These are phyloP conservation scores for Setophaga petechia DNA, from an alignment of 2,113 vertebrate species.

Conservation along the genomic window DNA sequence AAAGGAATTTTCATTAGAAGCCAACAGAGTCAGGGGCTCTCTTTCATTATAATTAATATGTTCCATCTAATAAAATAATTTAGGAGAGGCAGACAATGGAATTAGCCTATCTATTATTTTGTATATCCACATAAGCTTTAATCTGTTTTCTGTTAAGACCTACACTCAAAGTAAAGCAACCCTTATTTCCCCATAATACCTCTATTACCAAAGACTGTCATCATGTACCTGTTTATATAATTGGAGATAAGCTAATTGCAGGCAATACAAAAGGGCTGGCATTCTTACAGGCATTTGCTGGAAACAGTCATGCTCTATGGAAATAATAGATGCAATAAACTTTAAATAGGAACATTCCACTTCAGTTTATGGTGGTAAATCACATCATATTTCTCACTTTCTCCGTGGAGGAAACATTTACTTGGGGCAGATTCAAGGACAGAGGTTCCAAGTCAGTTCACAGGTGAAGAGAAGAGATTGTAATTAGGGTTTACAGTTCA, in stretches of 20 bases:
- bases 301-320: background rate
- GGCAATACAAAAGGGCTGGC: slow-evolving; percentile 64
- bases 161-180: slow-evolving; percentile 67
- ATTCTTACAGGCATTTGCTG: slow-evolving; percentile 42
- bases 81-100: slow-evolving; percentile 71
- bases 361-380: background rate
- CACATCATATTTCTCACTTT: background rate
- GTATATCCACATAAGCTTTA: slow-evolving; percentile 64
- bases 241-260: slow-evolving; percentile 70
- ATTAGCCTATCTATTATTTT: slow-evolving; percentile 69
- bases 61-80: slow-evolving; percentile 78
- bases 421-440: background rate
- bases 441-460: background rate
- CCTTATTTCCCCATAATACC: slow-evolving; percentile 65
- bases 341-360: background rate
- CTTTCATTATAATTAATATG: slow-evolving; percentile 77
- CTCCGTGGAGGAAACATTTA: background rate
- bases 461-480: background rate
- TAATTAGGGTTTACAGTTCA: background rate
- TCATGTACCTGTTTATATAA: slow-evolving; percentile 66
- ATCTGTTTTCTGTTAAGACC: slow-evolving; percentile 67
- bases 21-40: slow-evolving; percentile 69
- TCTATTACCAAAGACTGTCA: slow-evolving; percentile 35
- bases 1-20: slow-evolving; percentile 81
- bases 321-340: slow-evolving; percentile 25